Base-by-base conservation (phyloP, 37 sponge, comb jelly and placozoan genomes). In the Lycopodina hypogea region DNA sequence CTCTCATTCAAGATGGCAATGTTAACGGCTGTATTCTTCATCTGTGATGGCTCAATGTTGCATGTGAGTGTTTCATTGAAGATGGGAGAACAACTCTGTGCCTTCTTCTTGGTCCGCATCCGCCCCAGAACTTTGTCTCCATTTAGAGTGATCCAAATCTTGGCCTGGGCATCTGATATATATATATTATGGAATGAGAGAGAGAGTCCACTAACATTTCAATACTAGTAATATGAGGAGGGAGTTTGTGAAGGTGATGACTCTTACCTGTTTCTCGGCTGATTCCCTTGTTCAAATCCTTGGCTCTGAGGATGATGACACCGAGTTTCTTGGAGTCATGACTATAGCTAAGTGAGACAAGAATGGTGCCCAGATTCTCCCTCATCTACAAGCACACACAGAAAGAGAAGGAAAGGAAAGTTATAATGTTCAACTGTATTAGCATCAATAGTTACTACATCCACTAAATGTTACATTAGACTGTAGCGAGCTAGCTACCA, bases 51-150 rank as follows among this genome's bases (percentile, higher is more conserved):
- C 38, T 81, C 82, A 0, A 87, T 56, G 52, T 28, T 60, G 42
- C 71, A 68, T 0, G 81, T 61, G 36, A 87, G 81, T 11, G 77
- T 77, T 72, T 87, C 87, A 28, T 87, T 87, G 82, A 87, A 87
- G 42, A 87, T 87, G 14, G 87, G 87, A 26, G 76, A 71, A 36
- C 56, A 48, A 63, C 82, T 81, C 39, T 75, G 57, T 0, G 72
- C n/a, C 56, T 76, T 87, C 72, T 48, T 66, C 53, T 70, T 74
- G 1, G 84, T 83, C 56, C 52, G 78, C n/a, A 79, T 73, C 68
- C 71, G 79, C 3, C 48, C 75, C 18, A 83, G 22, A 14, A 75
- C 28, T 40, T 72, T 77, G 34, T 83, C 80, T 29, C 84, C 84
- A 39, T 62, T 26, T 7, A 79, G 2, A 0, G 75, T 75, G 11